These are phyloP conservation scores for Aspidiotus destructor DNA, from an alignment of 2,888 invertebrate genomes.

Conservation along the genomic window DNA sequence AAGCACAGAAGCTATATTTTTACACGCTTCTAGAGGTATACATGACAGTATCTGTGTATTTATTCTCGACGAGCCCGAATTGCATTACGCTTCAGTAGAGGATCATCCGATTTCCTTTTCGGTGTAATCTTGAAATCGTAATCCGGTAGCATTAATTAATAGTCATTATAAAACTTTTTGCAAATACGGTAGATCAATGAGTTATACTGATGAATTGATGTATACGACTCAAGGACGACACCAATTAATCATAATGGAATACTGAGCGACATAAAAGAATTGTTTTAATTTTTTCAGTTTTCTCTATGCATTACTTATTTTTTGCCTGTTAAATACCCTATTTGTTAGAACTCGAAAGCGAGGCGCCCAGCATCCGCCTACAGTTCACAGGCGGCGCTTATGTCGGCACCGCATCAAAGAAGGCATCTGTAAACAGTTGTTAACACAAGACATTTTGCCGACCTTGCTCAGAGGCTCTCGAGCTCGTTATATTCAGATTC, in stretches of 20 bases:
- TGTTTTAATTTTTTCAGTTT: neutral
- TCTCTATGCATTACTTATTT: no score
- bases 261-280: constrained; percentile 17
- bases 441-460: constrained; percentile 27
- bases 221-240: constrained; percentile 23
- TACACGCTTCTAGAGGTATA: no score
- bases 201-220: constrained; percentile 12
- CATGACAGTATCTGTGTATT: no score
- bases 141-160: no score
- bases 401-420: constrained; percentile 30
- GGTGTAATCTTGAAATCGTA: no score
- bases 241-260: constrained; percentile 25
- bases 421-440: constrained; percentile 32
- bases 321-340: constrained; percentile 17
- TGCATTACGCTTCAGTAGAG: no score
- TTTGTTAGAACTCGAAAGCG: constrained; percentile 25
- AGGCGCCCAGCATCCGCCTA: constrained; percentile 33
- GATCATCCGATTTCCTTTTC: no score
- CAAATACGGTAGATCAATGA: neutral
- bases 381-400: constrained; percentile 33
- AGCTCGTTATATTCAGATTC: constrained; percentile 1
- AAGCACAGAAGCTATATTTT: no score
- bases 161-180: no score
- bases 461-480: neutral
- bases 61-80: no score